Evolutionary conservation across 2,113 vertebrate genomes (phyloP).

Genomic region (Chlamydotis undulata): DNA sequence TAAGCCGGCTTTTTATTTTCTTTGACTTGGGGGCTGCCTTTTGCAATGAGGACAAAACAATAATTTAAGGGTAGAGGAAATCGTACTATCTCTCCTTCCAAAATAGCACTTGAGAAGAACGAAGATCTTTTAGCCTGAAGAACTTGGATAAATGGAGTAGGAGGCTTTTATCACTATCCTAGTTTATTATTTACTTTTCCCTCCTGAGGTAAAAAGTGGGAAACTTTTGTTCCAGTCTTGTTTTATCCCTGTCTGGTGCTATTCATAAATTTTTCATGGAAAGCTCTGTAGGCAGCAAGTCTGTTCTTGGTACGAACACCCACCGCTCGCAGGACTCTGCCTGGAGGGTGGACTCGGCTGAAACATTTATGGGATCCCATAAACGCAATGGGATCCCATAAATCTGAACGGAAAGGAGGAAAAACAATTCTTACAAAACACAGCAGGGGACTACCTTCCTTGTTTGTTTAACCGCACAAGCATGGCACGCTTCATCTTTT

Average conservation of each 20-base stretch:
- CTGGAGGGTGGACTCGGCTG: not conserved
- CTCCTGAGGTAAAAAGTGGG: not conserved
- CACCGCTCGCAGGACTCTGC: not conserved
- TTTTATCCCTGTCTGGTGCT: not conserved
- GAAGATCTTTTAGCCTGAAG: not conserved
- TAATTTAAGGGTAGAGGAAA: not conserved
- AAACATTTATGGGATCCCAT: not conserved
- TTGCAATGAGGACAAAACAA: not conserved
- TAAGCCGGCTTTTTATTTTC: not conserved
- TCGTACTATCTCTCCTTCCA: not conserved
- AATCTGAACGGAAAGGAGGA: not conserved
- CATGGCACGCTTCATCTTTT: rapidly evolving
- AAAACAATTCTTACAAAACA: not conserved
- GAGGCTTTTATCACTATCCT: rapidly evolving
- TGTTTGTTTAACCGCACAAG: not conserved
- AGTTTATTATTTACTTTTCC: not conserved
- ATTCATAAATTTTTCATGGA: not conserved
- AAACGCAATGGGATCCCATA: not conserved
- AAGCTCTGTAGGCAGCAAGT: not conserved
- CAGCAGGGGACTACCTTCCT: not conserved
- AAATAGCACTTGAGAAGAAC: not conserved
- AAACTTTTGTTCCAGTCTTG: not conserved
- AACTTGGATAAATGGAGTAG: not conserved
- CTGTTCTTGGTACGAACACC: not conserved
- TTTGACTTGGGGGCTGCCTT: not conserved